Percentiles rank a stretch among this genome's conserved stretches.
Conservation (phyloP, 2,888 invertebrate genomes). For the Phengaris alcon region DNA sequence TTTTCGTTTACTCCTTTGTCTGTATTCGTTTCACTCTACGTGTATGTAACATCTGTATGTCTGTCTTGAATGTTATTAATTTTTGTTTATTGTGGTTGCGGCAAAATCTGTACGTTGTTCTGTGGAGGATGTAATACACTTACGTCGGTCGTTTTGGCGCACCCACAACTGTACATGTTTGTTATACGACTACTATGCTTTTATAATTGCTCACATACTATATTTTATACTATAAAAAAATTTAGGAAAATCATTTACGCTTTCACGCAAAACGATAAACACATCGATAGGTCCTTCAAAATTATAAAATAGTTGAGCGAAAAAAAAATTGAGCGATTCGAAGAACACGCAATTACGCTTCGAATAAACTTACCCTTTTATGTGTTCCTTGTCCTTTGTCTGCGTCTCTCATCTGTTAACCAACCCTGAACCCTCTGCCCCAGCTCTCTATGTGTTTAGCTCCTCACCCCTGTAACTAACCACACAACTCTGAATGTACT, state of each 20-base stretch:
- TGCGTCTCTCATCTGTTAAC: constrained; percentile 89
- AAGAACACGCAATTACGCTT: constrained; percentile 79
- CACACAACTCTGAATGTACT: constrained; percentile 74
- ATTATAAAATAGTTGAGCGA: constrained; percentile 44
- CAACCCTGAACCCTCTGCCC: constrained; percentile 77
- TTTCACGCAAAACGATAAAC: constrained; percentile 78
- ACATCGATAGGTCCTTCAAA: constrained; percentile 59
- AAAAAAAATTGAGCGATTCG: constrained; percentile 74
- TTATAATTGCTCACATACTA: constrained; percentile 72
- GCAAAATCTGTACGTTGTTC: constrained; percentile 47
- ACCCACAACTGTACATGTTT: constrained; percentile 66
- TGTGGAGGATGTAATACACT: background rate
- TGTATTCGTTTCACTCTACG: constrained; percentile 80
- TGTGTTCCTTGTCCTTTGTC: constrained; percentile 86
- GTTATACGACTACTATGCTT: constrained; percentile 80
- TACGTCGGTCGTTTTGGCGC: constrained; percentile 55
- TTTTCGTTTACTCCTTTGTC: constrained; percentile 77
- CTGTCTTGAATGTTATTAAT: constrained; percentile 70
- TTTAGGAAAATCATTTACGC: constrained; percentile 80
- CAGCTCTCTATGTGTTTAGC: constrained; percentile 78
- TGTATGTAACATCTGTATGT: constrained; percentile 81
- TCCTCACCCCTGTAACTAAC: constrained; percentile 77
- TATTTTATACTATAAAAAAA: constrained; percentile 72
- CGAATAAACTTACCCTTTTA: constrained; percentile 80
- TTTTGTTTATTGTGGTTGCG: constrained; percentile 62